Conservation (phyloP, 2,888 invertebrate genomes). For the Catotricha subobsoleta region DNA sequence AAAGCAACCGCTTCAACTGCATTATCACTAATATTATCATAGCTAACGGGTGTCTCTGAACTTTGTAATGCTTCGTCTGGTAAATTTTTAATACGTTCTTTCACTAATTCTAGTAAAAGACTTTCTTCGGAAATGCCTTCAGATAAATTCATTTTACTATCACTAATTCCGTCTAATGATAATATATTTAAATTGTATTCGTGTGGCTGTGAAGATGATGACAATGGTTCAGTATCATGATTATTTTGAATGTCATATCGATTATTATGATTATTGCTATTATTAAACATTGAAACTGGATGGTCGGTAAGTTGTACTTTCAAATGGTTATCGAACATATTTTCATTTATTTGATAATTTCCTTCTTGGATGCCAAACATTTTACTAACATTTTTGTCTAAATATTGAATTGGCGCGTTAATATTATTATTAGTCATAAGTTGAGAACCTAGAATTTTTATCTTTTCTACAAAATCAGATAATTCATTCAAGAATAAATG, state of each 20-base stretch:
- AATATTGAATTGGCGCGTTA: neutral
- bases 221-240: neutral
- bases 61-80: conserved; percentile 12
- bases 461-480: conserved; percentile 24
- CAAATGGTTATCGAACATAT: neutral
- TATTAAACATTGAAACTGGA: too few species aligned
- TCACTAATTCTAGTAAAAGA: conserved; percentile 24
- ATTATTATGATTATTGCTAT: too few species aligned
- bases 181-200: conserved; percentile 25
- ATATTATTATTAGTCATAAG: conserved; percentile 22
- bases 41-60: too few species aligned
- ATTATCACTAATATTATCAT: conserved; percentile 28
- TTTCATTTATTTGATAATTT: conserved; percentile 2
- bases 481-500: conserved; percentile 24
- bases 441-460: conserved; percentile 23
- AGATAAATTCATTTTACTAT: conserved; percentile 25
- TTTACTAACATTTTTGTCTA: conserved; percentile 1
- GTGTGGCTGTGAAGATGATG: neutral
- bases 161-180: conserved; percentile 24
- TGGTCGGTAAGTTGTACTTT: too few species aligned
- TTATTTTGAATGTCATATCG: too few species aligned
- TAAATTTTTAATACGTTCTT: conserved; percentile 17
- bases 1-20: conserved; percentile 27
- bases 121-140: conserved; percentile 27
- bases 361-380: neutral